Conservation (phyloP, 2,797 vertebrate species). For the Loris lydekkerianus region DNA sequence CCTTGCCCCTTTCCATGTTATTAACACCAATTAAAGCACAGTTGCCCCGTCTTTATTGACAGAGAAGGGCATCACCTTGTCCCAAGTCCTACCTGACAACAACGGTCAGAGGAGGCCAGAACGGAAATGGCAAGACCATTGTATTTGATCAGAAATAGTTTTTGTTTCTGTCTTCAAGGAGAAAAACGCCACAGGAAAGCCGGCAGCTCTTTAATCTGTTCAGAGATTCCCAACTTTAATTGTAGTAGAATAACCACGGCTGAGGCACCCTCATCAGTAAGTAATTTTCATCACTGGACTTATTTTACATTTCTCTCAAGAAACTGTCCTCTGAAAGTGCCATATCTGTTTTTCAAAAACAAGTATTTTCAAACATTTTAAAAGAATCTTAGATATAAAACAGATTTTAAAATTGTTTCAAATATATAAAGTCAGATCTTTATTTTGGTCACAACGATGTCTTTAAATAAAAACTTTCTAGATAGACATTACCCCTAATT, state of each 20-base stretch:
- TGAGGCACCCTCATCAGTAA: rapidly evolving
- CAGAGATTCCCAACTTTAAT: neutral
- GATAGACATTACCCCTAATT: neutral
- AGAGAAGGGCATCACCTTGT: rapidly evolving
- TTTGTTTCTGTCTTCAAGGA: neutral
- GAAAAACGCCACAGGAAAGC: rapidly evolving
- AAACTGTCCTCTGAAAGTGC: neutral
- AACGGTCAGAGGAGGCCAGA: rapidly evolving
- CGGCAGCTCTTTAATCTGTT: neutral
- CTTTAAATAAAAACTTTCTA: neutral
- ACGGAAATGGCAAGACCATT: rapidly evolving
- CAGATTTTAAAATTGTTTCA: constrained; percentile 39
- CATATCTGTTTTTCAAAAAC: neutral
- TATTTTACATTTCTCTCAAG: neutral
- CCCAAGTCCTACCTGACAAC: neutral
- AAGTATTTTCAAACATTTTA: neutral
- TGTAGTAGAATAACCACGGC: rapidly evolving
- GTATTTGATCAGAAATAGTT: neutral
- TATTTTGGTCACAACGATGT: neutral
- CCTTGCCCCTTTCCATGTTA: too few relatives aligned
- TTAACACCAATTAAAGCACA: too few relatives aligned
- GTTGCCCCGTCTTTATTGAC: rapidly evolving
- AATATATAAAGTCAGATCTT: neutral
- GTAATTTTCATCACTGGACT: neutral
- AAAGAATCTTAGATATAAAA: neutral